Base-by-base conservation (phyloP, 2,888 invertebrate species). In the Sipha maydis region DNA sequence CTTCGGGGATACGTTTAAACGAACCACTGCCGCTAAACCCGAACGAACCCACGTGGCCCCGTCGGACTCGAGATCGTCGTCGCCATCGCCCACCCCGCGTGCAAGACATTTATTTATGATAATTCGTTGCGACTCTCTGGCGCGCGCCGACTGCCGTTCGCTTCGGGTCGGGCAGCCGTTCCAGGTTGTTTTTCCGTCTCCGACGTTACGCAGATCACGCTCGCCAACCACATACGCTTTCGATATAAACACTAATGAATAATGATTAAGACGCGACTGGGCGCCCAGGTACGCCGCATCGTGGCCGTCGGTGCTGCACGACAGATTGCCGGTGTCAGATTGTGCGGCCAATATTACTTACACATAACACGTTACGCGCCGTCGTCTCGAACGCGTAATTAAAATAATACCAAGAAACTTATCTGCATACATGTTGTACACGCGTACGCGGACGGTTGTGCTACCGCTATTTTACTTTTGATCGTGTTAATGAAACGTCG, bases 81-180 rank as follows among this genome's bases (percentile, higher is more conserved):
- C 80, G 80, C 14, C 84, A 19, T 19, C 9, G 41, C 19, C 67
- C 76, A 76, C 54, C 76, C 84, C 34, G 48, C 78, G 38, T 61
- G 28, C 31, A 54, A 86, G 54, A 73, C 73, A 41, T 80, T 79
- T 80, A 73, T 86, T 80, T 80, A 86, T 61, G 86, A 80, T 80
- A 80, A 80, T 86, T 14, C 7, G 31, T 0, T 17, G 71, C 71
- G 28, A 4, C 17, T 17, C 41, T n/a, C n/a, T n/a, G n/a, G 11
- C 77, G 41, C 25, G 48, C 41, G n/a, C 5, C 14, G 8, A 0
- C 56, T 14, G 34, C 34, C 17, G 83, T 34, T 56, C 19, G 28
- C 41, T 84, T 48, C 38, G 54, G 9, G 31, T 76, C 48, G 9
- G 31, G 9, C 7, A 38, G 34, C 7, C 7, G 41, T 41, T 41